Evolutionary conservation across 2,113 vertebrate genomes (phyloP).

Genomic region (human (Homo sapiens)): DNA sequence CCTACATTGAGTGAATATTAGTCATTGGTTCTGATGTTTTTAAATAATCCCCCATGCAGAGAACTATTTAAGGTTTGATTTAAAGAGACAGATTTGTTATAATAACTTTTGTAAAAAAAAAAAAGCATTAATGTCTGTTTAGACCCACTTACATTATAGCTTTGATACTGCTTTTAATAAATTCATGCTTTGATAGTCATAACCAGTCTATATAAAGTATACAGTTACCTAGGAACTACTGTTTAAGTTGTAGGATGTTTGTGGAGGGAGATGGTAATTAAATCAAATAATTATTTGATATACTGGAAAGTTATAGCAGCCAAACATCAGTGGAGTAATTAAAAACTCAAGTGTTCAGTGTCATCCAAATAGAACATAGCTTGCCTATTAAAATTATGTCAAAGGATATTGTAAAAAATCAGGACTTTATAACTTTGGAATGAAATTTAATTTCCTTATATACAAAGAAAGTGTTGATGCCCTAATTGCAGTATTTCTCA

Average conservation of each 20-base stretch:
- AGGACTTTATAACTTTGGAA: background rate
- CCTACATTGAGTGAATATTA: background rate
- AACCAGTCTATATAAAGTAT: background rate
- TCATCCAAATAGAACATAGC: background rate
- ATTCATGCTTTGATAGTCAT: background rate
- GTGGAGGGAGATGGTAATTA: background rate
- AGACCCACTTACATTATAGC: background rate
- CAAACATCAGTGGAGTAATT: conserved; percentile 15
- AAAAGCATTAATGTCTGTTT: conserved; percentile 39
- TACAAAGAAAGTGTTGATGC: background rate
- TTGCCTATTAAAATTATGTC: background rate
- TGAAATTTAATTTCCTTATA: background rate
- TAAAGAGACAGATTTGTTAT: background rate
- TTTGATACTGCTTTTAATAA: conserved; percentile 70
- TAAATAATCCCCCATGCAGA: conserved; percentile 18
- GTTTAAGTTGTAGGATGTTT: background rate
- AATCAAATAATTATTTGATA: conserved; percentile 36
- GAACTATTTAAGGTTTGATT: conserved; percentile 4
- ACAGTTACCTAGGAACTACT: background rate
- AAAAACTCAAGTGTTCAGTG: background rate
- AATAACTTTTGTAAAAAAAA: background rate
- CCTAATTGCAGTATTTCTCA: background rate
- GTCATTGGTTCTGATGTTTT: background rate
- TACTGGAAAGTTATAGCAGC: background rate
- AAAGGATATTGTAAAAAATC: background rate